These are phyloP conservation scores for Lytechinus pictus DNA, from an alignment of 35 echinoderm and acorn worm species.

Conservation along the genomic window DNA sequence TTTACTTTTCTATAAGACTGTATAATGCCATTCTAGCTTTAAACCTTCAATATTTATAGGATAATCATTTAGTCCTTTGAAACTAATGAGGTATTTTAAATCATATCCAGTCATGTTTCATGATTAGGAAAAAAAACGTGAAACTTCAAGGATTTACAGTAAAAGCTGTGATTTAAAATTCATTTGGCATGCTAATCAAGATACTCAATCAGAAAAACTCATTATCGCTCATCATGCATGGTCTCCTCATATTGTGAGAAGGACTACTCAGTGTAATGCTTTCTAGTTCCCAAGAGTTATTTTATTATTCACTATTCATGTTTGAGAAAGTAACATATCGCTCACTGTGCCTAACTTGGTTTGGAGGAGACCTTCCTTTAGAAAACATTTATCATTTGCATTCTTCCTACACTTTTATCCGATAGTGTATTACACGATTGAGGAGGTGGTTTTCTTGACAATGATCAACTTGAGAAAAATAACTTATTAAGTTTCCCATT, in stretches of 20 bases:
- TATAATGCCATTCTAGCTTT: no score
- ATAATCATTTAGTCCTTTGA: not conserved
- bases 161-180: not conserved
- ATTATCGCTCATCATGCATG: not conserved
- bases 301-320: not conserved
- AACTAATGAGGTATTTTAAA: not conserved
- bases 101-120: not conserved
- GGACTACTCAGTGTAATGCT: no score
- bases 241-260: no score
- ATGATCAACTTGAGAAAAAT: not conserved
- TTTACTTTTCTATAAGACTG: no score
- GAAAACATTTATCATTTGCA: not conserved
- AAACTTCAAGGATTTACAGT: not conserved
- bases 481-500: not conserved
- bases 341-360: not conserved
- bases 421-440: not conserved
- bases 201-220: conserved; percentile 3
- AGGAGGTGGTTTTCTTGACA: not conserved
- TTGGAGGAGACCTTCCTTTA: not conserved
- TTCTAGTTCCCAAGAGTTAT: no score
- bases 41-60: not conserved
- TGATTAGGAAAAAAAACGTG: not conserved
- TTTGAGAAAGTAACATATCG: not conserved
- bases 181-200: not conserved
- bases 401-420: not conserved